Evolutionary conservation across 2,113 vertebrate genomes (phyloP), one percentile per base, ranked within the genome.

Genomic region (Prunella himalayana): DNA sequence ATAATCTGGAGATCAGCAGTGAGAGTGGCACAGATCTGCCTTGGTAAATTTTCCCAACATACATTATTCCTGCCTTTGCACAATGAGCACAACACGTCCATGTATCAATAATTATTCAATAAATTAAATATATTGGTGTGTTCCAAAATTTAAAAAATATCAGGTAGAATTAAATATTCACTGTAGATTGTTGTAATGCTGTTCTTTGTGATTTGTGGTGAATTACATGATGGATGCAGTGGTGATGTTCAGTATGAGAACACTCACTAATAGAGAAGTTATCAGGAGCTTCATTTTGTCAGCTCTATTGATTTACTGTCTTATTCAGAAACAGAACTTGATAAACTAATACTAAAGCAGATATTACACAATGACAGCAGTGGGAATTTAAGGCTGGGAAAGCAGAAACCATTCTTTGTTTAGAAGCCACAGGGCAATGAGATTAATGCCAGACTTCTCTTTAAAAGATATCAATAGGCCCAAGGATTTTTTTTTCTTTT

Each of bases 291-390:
- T 89, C 47, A 47, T 92, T 95, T 85, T 96, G 80, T 95, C 95
- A 92, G 47, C 19, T 45, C 20, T 72, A 95, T 91, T 94, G 94
- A 96, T 96, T 97, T 92, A 42, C 56, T 97, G n/a, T 96, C 92
- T 95, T 57, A 76, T 25, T 96, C 60, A 73, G 75, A 82, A 93
- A 70, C 25, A 83, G 68, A 95, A 84, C 30, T 37, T 85, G 77
- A 56, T 83, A 80, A 96, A 78, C 51, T 78, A 81, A 86, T 84
- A 51, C 17, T 54, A 51, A 92, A 94, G 44, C 31, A 89, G 77
- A 70, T 92, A 81, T 16, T 94, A 49, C 27, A 35, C 30, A 81
- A 54, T 91, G 82, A 71, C 73, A 93, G 59, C 61, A 56, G 42
- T 69, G 42, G 57, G 61, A 85, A 83, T 88, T 90, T 85, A 77